A percentile compares a stretch with the other conserved stretches of the same genome.
Conservation (phyloP, 1,140 invertebrate genomes). For the Ceratina calcarata region DNA sequence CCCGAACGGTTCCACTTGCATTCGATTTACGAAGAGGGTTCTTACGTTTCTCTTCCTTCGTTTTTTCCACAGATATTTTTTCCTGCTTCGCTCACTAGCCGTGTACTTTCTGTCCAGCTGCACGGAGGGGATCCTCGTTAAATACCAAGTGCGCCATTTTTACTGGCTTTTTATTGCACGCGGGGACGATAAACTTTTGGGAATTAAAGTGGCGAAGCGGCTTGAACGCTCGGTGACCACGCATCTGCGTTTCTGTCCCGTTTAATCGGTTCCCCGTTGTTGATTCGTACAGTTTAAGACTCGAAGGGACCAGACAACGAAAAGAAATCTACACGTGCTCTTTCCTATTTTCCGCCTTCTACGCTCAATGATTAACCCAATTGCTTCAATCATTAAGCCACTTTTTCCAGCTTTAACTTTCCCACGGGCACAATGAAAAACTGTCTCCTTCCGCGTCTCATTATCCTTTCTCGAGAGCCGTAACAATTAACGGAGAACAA, state of each 20-base stretch:
- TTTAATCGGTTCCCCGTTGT: background rate
- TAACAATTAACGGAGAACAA: slow-evolving; percentile 24
- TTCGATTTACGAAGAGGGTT: slow-evolving; percentile 42
- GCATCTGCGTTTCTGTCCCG: slow-evolving; percentile 2
- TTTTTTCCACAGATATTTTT: background rate
- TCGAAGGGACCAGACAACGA: no score
- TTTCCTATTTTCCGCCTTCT: no score
- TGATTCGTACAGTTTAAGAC: background rate
- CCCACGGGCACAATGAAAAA: background rate
- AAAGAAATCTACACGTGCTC: no score
- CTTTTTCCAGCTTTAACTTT: background rate
- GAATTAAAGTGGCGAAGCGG: slow-evolving; percentile 19
- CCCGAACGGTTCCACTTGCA: slow-evolving; percentile 35
- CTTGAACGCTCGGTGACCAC: background rate
- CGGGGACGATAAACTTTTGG: slow-evolving; percentile 10
- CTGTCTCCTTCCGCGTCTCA: background rate
- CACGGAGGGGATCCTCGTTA: slow-evolving; percentile 5
- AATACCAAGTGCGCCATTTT: slow-evolving; percentile 26
- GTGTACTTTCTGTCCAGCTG: background rate
- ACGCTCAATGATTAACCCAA: no score
- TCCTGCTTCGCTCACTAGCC: background rate
- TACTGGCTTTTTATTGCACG: slow-evolving; percentile 9
- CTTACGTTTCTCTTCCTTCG: background rate
- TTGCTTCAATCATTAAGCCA: no score
- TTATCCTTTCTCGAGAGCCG: background rate